Base-by-base conservation (phyloP, 2,888 invertebrate genomes). In the Pseudolycoriella hygida region DNA sequence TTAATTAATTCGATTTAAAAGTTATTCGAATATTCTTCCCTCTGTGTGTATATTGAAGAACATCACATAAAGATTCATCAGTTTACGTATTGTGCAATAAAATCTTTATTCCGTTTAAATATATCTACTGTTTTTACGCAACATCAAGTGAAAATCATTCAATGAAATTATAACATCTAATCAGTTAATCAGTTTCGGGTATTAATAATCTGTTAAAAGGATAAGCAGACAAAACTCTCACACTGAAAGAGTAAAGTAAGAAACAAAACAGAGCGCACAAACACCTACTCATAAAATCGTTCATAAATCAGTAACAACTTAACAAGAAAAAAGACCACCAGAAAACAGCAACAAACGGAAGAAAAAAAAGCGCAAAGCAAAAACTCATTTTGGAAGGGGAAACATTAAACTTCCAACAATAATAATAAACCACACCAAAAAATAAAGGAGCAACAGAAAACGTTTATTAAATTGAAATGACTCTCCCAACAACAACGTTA, bases 401-500 rank as follows among this genome's bases (percentile, higher is more conserved):
- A 34, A 14, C 15, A 34, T 12, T 34, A 12, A 15, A 17, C 38
- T 25, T 25, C 25, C 25, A 25, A 6, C 25, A 25, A 25, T 8
- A 25, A 25, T 25, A 25, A 25, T 25, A 25, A 25, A 25, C 25
- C 25, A 25, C 25, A 25, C 4, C 25, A 4, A 8, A 38, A 38
- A 38, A 11, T 31, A 38, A 25, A 8, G 25, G 25, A 40, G 17
- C 40, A 40, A 42, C 17, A 42, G 17, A 44, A 46, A 45, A 46
- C 42, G 48, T 41, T 19, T 48, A 40, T 47, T 41, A 32, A 42
- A 48, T 40, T 30, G 46, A 42, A 40, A 54, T 50, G 59, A 56
- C 55, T 47, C 52, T 55, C 50, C 54, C 56, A 49, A 55, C 56
- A 53, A 54, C 54, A 48, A 53, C 53, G 47, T 44, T 50, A 47